phyloP scores from a whole-genome alignment of 1,140 invertebrate genomes.

The Drosophila nigrodunni region DNA sequence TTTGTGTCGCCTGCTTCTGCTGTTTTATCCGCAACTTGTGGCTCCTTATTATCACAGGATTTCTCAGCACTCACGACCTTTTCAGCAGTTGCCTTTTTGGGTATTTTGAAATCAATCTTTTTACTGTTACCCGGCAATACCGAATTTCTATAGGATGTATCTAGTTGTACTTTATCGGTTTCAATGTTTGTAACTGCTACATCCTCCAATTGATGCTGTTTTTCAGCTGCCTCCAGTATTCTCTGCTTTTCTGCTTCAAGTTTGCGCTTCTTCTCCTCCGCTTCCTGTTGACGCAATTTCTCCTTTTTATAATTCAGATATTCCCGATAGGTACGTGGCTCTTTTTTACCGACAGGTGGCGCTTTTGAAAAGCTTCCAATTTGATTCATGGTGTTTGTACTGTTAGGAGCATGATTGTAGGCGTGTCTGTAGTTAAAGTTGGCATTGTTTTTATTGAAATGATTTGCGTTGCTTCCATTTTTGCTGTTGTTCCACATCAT shows the following conservation, averaged over 20 bases:
- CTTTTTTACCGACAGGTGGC: not conserved
- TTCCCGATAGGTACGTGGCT: conserved; percentile 58
- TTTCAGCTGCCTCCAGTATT: conserved; percentile 36
- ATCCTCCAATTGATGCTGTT: conserved; percentile 21
- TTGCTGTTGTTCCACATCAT: not conserved
- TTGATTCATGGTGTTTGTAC: not conserved
- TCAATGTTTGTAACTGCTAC: not conserved
- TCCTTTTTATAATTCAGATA: conserved; percentile 56
- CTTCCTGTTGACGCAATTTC: conserved; percentile 7
- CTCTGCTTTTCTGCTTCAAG: conserved; percentile 17
- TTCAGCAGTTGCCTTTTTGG: conserved; percentile 39
- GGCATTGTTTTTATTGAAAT: not conserved
- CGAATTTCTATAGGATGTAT: conserved; percentile 58
- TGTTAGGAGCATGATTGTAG: not conserved
- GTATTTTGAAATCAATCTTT: conserved; percentile 62
- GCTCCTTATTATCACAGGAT: not conserved
- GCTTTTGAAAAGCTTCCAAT: not conserved
- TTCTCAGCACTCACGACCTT: not conserved
- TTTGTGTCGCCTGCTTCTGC: no score
- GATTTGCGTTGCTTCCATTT: not conserved
- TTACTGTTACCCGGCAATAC: conserved; percentile 5
- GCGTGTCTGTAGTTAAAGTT: not conserved
- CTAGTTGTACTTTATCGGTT: conserved; percentile 40
- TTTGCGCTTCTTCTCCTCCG: conserved; percentile 2
- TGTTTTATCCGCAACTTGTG: not conserved